Base-by-base conservation (phyloP, 2,797 vertebrate species). In the Diglossa cyanea region DNA sequence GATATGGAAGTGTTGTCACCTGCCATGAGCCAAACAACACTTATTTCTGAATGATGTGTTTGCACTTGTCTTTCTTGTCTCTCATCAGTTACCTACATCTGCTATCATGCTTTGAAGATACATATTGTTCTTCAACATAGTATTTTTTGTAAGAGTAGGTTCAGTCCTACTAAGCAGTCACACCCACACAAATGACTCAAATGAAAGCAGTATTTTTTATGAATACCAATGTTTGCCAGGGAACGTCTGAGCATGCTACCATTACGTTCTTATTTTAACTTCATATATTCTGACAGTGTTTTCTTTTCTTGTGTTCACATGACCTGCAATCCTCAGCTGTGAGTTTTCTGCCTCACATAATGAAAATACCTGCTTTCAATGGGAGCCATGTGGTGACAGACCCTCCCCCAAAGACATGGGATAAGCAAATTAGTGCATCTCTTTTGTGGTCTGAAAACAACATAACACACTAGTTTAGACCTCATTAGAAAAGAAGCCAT, bases 21-120 rank as follows among this genome's bases (percentile, higher is more conserved):
- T 89, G 67, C 68, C 50, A 48, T 65, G n/a, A 95, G 92, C 63
- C 84, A 92, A 97, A 89, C 70, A 96, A 88, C 80, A 63, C 45
- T 95, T 92, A 90, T 54, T 85, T 94, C 77, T 96, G 95, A 95
- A 92, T 92, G 90, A 95, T 94, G 68, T 95, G 90, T 95, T 96
- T 95, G 86, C 61, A 94, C 86, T 94, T 95, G 81, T 86, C 92
- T 92, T 93, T 79, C 80, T 90, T 76, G 48, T 78, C 55, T 94
- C 37, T 83, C 72, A 53, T 83, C 83, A 79, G 61, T 91, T 80
- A 93, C 33, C 80, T 92, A 71, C 83, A 79, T 95, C 35, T 96
- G 63, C 71, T 94, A 93, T 85, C 93, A 65, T 2, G 55, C 60
- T 94, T 79, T 85, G 51, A 81, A 93, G 86, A 77, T 85, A 65